These are phyloP conservation scores for Gobiocypris rarus DNA, from an alignment of 2,113 vertebrate species.

Conservation along the genomic window DNA sequence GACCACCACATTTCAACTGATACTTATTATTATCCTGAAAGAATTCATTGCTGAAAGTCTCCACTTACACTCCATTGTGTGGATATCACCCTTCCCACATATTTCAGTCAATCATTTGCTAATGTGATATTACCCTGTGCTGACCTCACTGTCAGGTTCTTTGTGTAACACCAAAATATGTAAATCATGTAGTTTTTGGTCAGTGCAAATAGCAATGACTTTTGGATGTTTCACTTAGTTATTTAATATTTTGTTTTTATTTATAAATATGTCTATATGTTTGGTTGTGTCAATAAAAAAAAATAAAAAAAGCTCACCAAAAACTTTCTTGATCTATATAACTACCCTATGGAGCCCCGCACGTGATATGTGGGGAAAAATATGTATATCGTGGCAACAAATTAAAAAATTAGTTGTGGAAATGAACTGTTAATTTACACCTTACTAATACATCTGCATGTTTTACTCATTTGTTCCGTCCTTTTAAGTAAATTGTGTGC, in stretches of 20 bases:
- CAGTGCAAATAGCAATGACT: background rate
- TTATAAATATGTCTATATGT: background rate
- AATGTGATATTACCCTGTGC: background rate
- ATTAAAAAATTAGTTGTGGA: too few relatives aligned
- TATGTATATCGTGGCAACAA: too few relatives aligned
- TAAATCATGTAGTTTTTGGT: background rate
- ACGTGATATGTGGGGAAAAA: too few relatives aligned
- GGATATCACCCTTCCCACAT: background rate
- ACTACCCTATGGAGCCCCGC: too few relatives aligned
- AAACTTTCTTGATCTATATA: background rate
- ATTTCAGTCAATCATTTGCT: constrained; percentile 31
- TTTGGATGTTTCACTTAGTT: background rate
- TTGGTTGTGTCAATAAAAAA: background rate
- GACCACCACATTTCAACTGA: background rate
- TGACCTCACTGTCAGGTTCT: background rate
- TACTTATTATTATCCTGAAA: constrained; percentile 18
- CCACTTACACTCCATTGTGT: constrained; percentile 12
- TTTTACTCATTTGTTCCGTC: too few relatives aligned
- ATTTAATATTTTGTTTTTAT: background rate
- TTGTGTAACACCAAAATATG: constrained; percentile 2
- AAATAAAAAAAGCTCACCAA: background rate
- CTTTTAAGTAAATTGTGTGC: too few relatives aligned
- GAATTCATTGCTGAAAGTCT: background rate
- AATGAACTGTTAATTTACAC: too few relatives aligned
- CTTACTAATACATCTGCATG: too few relatives aligned